These are phyloP conservation scores for Potamilus streckersoni DNA, from an alignment of 1,140 invertebrate species.

Conservation along the genomic window DNA sequence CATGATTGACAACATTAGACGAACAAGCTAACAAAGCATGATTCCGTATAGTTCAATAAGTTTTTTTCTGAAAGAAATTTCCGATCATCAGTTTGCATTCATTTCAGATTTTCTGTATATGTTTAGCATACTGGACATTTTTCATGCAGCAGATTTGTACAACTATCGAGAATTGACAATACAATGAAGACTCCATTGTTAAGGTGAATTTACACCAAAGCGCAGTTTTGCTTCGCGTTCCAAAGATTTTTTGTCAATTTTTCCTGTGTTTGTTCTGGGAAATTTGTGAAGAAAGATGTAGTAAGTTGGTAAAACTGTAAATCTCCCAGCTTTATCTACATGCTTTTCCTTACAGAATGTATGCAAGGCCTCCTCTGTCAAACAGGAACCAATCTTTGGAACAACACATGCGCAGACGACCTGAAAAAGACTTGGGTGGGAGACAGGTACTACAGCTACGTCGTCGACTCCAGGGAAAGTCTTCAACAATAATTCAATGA, in stretches of 20 bases:
- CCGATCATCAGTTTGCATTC: too few relatives aligned
- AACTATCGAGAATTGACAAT: too few relatives aligned
- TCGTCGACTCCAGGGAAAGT: constrained; percentile 8
- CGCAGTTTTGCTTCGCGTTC: neutral
- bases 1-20: too few relatives aligned
- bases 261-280: constrained; percentile 6
- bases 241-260: neutral
- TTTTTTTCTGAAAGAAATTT: too few relatives aligned
- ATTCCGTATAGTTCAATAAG: too few relatives aligned
- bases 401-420: constrained; percentile 22
- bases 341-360: constrained; percentile 8
- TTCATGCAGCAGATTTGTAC: too few relatives aligned
- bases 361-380: constrained; percentile 11
- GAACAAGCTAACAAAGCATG: too few relatives aligned
- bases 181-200: too few relatives aligned
- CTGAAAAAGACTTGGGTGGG: constrained; percentile 11
- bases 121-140: too few relatives aligned
- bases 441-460: constrained; percentile 9
- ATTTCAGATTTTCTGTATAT: too few relatives aligned
- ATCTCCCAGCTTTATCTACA: constrained; percentile 1
- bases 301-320: constrained; percentile 13
- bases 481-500: constrained; percentile 10
- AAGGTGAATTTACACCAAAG: too few relatives aligned
- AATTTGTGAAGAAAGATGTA: constrained; percentile 17
- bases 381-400: neutral